These are phyloP conservation scores for Dendrolimus kikuchii DNA, from an alignment of 1,140 invertebrate genomes.

Conservation along the genomic window DNA sequence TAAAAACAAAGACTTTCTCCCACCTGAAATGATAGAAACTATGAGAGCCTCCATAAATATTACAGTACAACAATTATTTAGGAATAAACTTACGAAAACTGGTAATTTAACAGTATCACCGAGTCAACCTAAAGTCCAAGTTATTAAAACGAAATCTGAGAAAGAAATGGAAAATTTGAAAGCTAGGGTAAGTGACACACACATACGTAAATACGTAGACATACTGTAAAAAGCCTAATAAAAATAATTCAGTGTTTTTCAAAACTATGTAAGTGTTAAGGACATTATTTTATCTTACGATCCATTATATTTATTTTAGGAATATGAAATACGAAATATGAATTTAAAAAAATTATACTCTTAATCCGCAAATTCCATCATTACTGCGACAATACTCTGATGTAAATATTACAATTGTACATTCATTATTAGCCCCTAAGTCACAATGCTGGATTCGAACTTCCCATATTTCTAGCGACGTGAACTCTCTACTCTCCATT, in stretches of 20 bases:
- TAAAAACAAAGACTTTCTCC: constrained; percentile 91
- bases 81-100: constrained; percentile 88
- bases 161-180: constrained; percentile 59
- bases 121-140: constrained; percentile 52
- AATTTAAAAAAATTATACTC: no score
- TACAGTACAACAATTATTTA: constrained; percentile 85
- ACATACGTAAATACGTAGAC: no score
- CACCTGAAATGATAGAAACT: constrained; percentile 88
- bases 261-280: neutral
- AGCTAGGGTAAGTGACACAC: constrained; percentile 34
- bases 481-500: no score
- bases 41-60: constrained; percentile 83
- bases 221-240: no score
- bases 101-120: constrained; percentile 78
- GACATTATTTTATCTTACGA: neutral
- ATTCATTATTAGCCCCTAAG: no score
- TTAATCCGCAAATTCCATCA: no score
- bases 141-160: constrained; percentile 72
- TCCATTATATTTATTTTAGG: constrained; percentile 3
- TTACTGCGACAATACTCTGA: no score
- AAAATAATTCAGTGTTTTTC: no score
- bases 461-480: no score
- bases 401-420: no score
- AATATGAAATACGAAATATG: no score
- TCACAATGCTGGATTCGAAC: no score